These are phyloP conservation scores for Aplochiton taeniatus DNA, from an alignment of 2,797 vertebrate species.

Conservation along the genomic window DNA sequence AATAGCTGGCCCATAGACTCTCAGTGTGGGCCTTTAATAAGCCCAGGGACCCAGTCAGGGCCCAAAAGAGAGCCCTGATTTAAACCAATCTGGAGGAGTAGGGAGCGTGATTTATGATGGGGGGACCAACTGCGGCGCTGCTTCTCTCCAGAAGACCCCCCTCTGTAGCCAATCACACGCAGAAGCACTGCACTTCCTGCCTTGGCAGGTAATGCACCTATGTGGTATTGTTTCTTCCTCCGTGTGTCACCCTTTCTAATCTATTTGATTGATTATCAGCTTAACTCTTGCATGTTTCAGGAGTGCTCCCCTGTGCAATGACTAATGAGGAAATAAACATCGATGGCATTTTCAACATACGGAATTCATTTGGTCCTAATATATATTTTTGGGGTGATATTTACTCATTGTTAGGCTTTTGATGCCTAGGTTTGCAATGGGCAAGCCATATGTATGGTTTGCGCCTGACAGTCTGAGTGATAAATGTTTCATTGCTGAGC, in stretches of 20 bases:
- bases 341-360: constrained; percentile 40
- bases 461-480: constrained; percentile 41
- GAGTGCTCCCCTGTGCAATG: too few species aligned
- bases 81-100: constrained; percentile 71
- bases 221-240: constrained; percentile 53
- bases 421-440: constrained; percentile 42
- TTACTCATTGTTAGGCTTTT: constrained; percentile 25
- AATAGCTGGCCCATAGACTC: constrained; percentile 67
- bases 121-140: constrained; percentile 60
- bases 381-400: constrained; percentile 1
- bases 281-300: constrained; percentile 45
- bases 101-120: constrained; percentile 73
- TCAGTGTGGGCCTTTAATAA: constrained; percentile 72
- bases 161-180: constrained; percentile 68
- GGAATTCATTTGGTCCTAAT: constrained; percentile 22
- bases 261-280: constrained; percentile 72
- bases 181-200: constrained; percentile 71
- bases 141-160: constrained; percentile 60
- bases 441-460: constrained; percentile 47
- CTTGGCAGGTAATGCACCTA: constrained; percentile 48
- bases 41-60: constrained; percentile 67
- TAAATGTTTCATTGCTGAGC: constrained; percentile 32
- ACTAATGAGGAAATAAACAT: constrained; percentile 24
- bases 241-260: constrained; percentile 66
- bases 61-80: constrained; percentile 70